phyloP scores from a whole-genome alignment of 2,888 invertebrate genomes.

The Noctua janthina region DNA sequence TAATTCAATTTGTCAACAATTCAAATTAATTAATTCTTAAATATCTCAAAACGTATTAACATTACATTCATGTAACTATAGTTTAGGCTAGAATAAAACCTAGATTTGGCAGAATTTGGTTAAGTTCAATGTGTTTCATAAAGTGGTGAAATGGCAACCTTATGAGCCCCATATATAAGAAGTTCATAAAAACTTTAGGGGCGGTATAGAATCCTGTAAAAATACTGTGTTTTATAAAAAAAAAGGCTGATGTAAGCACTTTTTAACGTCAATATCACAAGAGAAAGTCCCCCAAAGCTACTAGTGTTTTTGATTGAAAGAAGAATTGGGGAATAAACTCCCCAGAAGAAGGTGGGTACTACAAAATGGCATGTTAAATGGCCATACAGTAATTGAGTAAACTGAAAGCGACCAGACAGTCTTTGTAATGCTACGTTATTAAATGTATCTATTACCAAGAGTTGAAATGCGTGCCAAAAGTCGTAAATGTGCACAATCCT shows the following conservation, averaged over 20 bases:
- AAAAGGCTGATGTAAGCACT: not conserved
- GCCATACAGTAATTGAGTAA: not conserved
- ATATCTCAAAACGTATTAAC: not conserved
- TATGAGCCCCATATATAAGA: not conserved
- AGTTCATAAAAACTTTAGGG: not conserved
- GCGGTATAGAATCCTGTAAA: not conserved
- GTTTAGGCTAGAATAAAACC: not conserved
- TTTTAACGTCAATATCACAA: not conserved
- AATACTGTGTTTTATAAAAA: not conserved
- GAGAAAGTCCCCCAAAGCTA: not conserved
- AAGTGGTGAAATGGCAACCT: not conserved
- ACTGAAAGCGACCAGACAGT: not conserved
- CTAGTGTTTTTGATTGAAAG: not conserved
- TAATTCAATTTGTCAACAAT: not conserved
- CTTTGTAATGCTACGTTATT: not conserved
- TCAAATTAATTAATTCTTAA: not conserved
- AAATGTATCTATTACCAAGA: not conserved
- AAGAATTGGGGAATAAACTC: not conserved
- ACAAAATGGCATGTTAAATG: not conserved
- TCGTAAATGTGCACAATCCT: conserved; percentile 14
- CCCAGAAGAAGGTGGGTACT: not conserved
- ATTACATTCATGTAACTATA: not conserved
- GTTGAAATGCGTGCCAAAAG: not conserved
- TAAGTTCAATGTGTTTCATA: not conserved
- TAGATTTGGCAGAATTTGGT: too few relatives aligned